phyloP scores from a whole-genome alignment of 2,888 invertebrate genomes.

The Bombyx huttoni region DNA sequence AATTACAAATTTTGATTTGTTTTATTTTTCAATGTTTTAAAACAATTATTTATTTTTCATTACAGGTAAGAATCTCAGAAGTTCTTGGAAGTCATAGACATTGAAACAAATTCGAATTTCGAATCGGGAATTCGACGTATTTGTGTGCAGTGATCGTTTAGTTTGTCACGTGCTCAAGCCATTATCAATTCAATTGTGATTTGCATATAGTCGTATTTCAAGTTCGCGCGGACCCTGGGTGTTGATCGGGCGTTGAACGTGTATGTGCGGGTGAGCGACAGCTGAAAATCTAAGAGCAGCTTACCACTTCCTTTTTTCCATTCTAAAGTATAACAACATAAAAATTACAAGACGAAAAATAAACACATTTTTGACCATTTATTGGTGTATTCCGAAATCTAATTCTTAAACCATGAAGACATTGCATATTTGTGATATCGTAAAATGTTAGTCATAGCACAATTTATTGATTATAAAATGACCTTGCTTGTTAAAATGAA shows the following conservation, averaged over 20 bases:
- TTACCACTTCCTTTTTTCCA: constrained; percentile 12
- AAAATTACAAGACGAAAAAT: not conserved
- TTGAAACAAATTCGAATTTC: constrained; percentile 31
- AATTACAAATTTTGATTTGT: not conserved
- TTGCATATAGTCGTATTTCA: constrained; percentile 55
- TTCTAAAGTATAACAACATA: not conserved
- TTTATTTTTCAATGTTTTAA: constrained; percentile 8
- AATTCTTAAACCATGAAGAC: no score
- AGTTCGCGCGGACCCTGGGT: constrained; percentile 32
- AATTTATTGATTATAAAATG: not conserved
- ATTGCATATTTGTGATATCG: not conserved
- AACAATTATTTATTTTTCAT: constrained; percentile 34
- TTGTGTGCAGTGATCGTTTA: constrained; percentile 41
- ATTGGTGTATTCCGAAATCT: not conserved
- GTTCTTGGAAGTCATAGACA: constrained; percentile 15
- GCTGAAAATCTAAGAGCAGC: constrained; percentile 47
- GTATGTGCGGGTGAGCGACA: constrained; percentile 40
- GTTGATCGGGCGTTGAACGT: constrained; percentile 16
- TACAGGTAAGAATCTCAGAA: constrained; percentile 47
- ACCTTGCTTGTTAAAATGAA: constrained; percentile 13
- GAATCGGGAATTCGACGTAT: constrained; percentile 30
- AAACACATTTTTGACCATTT: not conserved
- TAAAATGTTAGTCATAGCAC: not conserved
- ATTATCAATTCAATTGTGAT: constrained; percentile 50
- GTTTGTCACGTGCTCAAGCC: constrained; percentile 43